Base-by-base conservation (phyloP, 2,113 vertebrate genomes). In the Sakesphorus luctuosus region DNA sequence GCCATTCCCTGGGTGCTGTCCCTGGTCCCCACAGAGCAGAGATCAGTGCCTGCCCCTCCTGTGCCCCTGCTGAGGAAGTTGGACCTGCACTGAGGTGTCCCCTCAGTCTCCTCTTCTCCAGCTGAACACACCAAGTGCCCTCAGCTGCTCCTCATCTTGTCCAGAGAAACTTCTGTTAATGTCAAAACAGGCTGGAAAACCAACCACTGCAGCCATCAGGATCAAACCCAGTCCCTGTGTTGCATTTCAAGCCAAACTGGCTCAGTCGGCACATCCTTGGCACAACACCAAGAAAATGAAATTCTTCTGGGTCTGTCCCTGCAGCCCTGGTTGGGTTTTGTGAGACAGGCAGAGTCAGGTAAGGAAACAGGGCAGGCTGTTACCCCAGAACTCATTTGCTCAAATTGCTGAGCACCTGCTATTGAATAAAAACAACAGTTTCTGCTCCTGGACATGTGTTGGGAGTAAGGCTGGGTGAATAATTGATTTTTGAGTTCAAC, bases 401-500 rank as follows among this genome's bases (percentile, higher is more conserved):
- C 40, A 4, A 18, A 66, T 71, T 77, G 50, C 83, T 66, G 50
- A 93, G 50, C 72, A 77, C 55, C 50, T 86, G 74, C 71, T 76
- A 21, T 52, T 65, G 47, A 88, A 84, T 74, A 67, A 73, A 92
- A 69, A 13, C 19, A 74, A 49, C 49, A 46, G 35, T 80, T 94
- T 71, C 71, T 58, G 55, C 92, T 94, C 79, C 79, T 80, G 65
- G 52, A 77, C 79, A 61, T 53, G 83, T 88, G 85, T 55, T 93
- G 75, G 83, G 68, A 88, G 63, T 58, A 91, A 80, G 43, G 31
- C 36, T 94, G 85, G 31, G 75, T 90, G 83, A 94, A 87, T 69
- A 96, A 94, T 88, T 90, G 90, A 94, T 91, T 96, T 97, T 94
- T 92, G 92, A 95, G 88, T 88, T 96, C 94, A 96, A 80, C 83